These are phyloP conservation scores for Prietella phreatophila DNA, from an alignment of 2,113 vertebrate species.

Conservation along the genomic window DNA sequence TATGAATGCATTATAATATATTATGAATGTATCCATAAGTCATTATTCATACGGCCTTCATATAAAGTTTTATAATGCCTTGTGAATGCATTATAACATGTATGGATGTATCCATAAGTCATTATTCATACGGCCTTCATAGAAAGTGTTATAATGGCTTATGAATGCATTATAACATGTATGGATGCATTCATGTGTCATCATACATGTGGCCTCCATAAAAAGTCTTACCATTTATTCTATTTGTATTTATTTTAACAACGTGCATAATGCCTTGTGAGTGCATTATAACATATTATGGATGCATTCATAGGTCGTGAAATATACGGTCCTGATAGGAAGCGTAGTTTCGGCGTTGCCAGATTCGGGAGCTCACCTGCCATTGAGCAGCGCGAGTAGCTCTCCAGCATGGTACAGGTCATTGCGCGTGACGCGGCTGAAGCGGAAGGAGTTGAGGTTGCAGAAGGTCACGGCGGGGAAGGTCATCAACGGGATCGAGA, in stretches of 20 bases:
- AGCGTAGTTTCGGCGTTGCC: background rate
- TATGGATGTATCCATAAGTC: background rate
- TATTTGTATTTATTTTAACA: background rate
- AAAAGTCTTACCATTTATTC: background rate
- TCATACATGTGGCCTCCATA: background rate
- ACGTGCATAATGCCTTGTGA: background rate
- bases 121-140: background rate
- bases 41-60: background rate
- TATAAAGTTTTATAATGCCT: background rate
- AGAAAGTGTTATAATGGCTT: background rate
- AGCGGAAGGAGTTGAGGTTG: slow-evolving; percentile 98
- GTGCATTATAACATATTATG: background rate
- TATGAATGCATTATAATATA: background rate
- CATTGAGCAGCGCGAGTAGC: slow-evolving; percentile 93
- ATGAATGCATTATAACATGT: background rate
- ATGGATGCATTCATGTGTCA: background rate
- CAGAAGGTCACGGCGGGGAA: slow-evolving; percentile 96
- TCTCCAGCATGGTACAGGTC: slow-evolving; percentile 98
- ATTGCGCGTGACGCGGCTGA: slow-evolving; percentile 93
- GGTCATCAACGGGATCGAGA: slow-evolving; percentile 81
- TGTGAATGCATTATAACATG: background rate
- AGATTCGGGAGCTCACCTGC: slow-evolving; percentile 79
- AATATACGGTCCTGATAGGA: background rate
- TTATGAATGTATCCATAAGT: no score
- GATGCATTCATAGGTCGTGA: background rate